Base-by-base conservation (phyloP, 2,888 invertebrate genomes). In the Protonemura montana region DNA sequence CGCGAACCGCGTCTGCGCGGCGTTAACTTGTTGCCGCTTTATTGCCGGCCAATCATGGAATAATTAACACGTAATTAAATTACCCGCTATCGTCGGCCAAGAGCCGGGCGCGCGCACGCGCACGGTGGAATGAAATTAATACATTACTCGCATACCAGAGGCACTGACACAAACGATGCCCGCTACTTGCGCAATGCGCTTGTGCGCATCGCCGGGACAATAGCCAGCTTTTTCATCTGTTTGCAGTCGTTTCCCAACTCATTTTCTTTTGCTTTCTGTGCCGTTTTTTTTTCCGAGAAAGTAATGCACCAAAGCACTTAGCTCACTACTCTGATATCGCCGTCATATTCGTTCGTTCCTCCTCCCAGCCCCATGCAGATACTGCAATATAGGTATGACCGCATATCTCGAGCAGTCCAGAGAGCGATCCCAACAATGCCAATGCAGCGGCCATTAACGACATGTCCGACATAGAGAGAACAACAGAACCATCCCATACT, bases 241-340 rank as follows among this genome's bases (percentile, higher is more conserved):
- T n/a, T n/a, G n/a, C n/a, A n/a, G n/a, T n/a, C n/a, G 35, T 35
- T 35, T 35, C 10, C 35, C 35, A 35, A 10, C 35, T 10, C 10
- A 35, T 35, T 35, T n/a, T n/a, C n/a, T n/a, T 35, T 35, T 35
- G 35, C 10, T 35, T 3, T 35, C 5, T 35, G 35, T 35, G 35
- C 35, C 10, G 35, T 6, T 35, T 35, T 59, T 59, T 59, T 59
- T 59, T 21, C 59, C 59, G 21, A 7, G 59, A 10, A 10, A 29
- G 81, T 30, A 81, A 81, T 81, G 81, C n/a, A 30, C 29, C 28
- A 25, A 26, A 30, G 81, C 81, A 81, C 81, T 81, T 81, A 81
- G 30, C 29, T 6, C 16, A 16, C 81, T 29, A 29, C 21, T 29
- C 81, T 6, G 81, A 30, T 81, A 30, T 29, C 28, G 29, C 42